Conservation (phyloP, 2,113 vertebrate species). For the Ia io region DNA sequence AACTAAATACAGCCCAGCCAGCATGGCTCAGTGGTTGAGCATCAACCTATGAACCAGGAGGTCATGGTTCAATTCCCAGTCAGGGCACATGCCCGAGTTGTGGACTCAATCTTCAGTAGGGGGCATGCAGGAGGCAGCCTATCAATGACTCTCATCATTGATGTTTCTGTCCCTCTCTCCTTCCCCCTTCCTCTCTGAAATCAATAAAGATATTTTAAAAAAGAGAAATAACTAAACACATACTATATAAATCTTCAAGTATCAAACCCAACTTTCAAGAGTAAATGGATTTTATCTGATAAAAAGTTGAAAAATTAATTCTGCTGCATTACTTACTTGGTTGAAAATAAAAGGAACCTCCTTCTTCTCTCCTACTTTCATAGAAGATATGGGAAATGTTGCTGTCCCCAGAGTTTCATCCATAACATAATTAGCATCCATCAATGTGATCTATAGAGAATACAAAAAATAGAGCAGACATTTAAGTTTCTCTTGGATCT, state of each 20-base stretch:
- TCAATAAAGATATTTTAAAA: neutral
- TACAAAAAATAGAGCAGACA: neutral
- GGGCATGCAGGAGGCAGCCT: too few species aligned
- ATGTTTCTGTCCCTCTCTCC: too few species aligned
- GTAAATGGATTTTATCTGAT: neutral
- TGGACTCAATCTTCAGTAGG: too few species aligned
- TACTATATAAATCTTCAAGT: neutral
- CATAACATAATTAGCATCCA: conserved; percentile 98
- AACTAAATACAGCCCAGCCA: neutral
- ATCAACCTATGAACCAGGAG: too few species aligned
- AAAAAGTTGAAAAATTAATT: neutral
- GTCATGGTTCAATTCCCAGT: too few species aligned
- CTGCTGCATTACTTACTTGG: conserved; percentile 83
- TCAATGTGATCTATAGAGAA: conserved; percentile 90
- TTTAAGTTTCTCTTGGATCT: neutral
- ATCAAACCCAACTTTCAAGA: neutral
- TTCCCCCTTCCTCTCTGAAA: too few species aligned
- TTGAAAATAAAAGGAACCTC: conserved; percentile 89
- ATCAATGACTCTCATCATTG: too few species aligned
- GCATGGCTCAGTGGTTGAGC: too few species aligned
- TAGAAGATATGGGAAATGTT: conserved; percentile 86
- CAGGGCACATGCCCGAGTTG: too few species aligned
- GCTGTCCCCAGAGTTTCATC: conserved; percentile 94
- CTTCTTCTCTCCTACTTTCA: conserved; percentile 89
- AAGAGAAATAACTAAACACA: too few species aligned